A percentile compares a stretch with the other conserved stretches of the same genome.
Conservation (phyloP, 2,113 vertebrate genomes). For the Leucoraja erinaceus region DNA sequence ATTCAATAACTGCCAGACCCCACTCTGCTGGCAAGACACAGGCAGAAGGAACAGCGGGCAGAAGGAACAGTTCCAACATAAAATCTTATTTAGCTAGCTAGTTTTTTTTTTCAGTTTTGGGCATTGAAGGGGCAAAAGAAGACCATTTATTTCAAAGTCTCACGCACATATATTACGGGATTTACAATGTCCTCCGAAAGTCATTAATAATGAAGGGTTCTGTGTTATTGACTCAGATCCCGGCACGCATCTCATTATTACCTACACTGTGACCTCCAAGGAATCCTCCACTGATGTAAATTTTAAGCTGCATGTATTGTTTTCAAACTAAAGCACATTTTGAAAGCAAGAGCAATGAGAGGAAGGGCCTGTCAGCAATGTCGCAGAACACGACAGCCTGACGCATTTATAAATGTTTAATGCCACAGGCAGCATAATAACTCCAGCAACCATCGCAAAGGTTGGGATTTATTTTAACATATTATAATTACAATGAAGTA, state of each 20-base stretch:
- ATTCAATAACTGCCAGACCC: not conserved
- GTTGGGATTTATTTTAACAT: slow-evolving; percentile 30
- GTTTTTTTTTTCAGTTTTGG: not conserved
- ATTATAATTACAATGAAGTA: slow-evolving; percentile 35
- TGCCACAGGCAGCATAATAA: slow-evolving; percentile 2
- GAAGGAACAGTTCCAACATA: not conserved
- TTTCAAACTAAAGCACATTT: slow-evolving; percentile 27
- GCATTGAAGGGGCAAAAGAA: not conserved
- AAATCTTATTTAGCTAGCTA: not conserved
- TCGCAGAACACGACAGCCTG: not conserved
- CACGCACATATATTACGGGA: not conserved
- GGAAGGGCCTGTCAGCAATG: slow-evolving; percentile 23
- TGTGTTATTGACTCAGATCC: not conserved
- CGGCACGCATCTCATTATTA: not conserved
- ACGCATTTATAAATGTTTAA: slow-evolving; percentile 30
- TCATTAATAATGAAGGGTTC: not conserved
- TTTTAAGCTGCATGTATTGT: not conserved
- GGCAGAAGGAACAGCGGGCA: not conserved
- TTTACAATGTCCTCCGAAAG: not conserved
- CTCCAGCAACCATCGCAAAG: slow-evolving; percentile 13
- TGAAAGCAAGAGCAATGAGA: slow-evolving; percentile 9
- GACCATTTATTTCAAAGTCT: not conserved
- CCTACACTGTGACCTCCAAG: slow-evolving; percentile 8
- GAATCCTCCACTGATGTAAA: slow-evolving; percentile 20
- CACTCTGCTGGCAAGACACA: not conserved